Conservation (phyloP, 2,113 vertebrate species). For the Platysternon megacephalum region DNA sequence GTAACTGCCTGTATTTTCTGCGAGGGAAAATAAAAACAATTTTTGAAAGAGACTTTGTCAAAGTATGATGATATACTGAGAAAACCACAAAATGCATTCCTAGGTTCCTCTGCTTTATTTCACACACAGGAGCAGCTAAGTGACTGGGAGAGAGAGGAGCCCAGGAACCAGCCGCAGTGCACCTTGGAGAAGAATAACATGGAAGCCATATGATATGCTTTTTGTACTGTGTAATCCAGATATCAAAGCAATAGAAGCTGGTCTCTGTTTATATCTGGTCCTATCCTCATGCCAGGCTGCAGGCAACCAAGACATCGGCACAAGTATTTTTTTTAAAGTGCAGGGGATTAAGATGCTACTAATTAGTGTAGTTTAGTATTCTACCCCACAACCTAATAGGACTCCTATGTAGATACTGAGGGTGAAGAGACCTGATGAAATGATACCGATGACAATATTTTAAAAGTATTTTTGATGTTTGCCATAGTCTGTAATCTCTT, state of each 20-base stretch:
- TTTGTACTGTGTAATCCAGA: neutral
- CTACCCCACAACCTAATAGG: neutral
- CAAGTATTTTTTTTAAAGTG: neutral
- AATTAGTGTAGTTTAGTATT: neutral
- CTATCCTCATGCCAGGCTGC: slow-evolving; percentile 11
- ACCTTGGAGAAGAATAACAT: neutral
- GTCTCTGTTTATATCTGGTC: neutral
- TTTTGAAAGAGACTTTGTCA: slow-evolving; percentile 56
- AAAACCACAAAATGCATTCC: slow-evolving; percentile 46
- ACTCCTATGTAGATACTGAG: neutral
- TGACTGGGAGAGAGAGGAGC: neutral
- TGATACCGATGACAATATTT: neutral
- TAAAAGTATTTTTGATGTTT: neutral
- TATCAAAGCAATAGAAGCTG: slow-evolving; percentile 39
- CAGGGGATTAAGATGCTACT: neutral
- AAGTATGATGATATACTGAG: slow-evolving; percentile 9
- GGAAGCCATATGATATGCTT: neutral
- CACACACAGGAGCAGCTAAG: neutral
- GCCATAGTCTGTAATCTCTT: neutral
- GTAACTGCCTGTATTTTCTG: slow-evolving; percentile 23
- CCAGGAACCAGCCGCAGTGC: slow-evolving; percentile 1
- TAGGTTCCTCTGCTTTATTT: slow-evolving; percentile 60
- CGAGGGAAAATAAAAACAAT: slow-evolving; percentile 27
- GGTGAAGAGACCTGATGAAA: neutral
- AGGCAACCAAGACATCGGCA: neutral